These are phyloP conservation scores for Philopotamus ludificatus DNA, from an alignment of 1,140 invertebrate genomes.

Conservation along the genomic window DNA sequence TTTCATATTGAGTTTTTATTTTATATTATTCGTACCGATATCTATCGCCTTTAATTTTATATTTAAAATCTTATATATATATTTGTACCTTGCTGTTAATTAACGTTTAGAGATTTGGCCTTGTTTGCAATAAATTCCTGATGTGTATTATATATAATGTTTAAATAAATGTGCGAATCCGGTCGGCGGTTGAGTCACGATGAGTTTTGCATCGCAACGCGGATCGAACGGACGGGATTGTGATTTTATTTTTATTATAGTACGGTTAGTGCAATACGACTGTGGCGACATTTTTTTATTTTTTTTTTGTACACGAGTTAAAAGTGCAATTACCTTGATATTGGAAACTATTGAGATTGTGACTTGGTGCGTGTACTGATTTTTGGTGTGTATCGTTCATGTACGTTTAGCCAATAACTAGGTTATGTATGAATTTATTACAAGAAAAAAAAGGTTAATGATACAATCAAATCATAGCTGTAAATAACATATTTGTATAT, in stretches of 20 bases:
- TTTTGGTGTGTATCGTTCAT: constrained; percentile 22
- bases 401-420: constrained; percentile 34
- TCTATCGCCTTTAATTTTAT: too few species aligned
- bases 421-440: constrained; percentile 31
- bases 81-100: neutral
- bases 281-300: constrained; percentile 23
- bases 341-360: constrained; percentile 20
- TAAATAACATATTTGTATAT: constrained; percentile 36
- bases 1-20: too few species aligned
- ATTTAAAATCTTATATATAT: too few species aligned
- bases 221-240: neutral
- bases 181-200: neutral
- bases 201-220: neutral
- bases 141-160: neutral
- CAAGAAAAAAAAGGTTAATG: constrained; percentile 22
- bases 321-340: constrained; percentile 38
- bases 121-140: constrained; percentile 4
- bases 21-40: too few species aligned
- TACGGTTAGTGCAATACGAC: constrained; percentile 24
- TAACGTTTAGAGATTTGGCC: neutral
- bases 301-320: constrained; percentile 23
- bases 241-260: constrained; percentile 1
- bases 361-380: constrained; percentile 6
- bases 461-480: constrained; percentile 40
- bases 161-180: neutral